Percentiles rank a stretch among this genome's conserved stretches.
phyloP scores from a whole-genome alignment of 64 coral and sea anemone species.

The Stichodactyla helianthus region DNA sequence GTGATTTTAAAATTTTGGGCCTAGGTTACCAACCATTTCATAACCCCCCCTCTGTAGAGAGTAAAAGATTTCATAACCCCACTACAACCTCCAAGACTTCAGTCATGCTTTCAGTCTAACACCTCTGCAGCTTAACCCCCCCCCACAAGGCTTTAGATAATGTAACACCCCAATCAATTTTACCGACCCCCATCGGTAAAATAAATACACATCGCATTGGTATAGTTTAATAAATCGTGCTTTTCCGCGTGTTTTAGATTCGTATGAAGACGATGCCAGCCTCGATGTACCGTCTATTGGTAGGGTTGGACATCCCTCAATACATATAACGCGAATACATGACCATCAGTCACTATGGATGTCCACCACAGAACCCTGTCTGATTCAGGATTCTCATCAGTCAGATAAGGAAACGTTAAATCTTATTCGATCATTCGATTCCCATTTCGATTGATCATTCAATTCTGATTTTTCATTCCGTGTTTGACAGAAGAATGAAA shows the following conservation, averaged over 20 bases:
- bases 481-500: not conserved
- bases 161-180: no score
- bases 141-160: no score
- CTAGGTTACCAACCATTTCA: no score
- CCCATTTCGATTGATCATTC: not conserved
- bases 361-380: not conserved
- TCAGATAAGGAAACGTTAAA: not conserved
- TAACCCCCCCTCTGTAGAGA: no score
- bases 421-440: not conserved
- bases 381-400: not conserved
- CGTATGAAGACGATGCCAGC: slow-evolving; percentile 99
- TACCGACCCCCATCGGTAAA: no score
- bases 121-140: no score
- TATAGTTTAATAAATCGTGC: not conserved
- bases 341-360: not conserved
- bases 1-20: no score
- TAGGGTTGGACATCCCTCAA: slow-evolving; percentile 79
- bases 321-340: slow-evolving; percentile 47
- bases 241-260: slow-evolving; percentile 34
- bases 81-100: no score
- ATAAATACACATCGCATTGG: no score
- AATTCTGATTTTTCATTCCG: not conserved
- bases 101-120: no score
- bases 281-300: slow-evolving; percentile 88
- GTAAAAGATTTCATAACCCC: no score